phyloP scores from a whole-genome alignment of 2,797 vertebrate species.

The Scyliorhinus canicula region DNA sequence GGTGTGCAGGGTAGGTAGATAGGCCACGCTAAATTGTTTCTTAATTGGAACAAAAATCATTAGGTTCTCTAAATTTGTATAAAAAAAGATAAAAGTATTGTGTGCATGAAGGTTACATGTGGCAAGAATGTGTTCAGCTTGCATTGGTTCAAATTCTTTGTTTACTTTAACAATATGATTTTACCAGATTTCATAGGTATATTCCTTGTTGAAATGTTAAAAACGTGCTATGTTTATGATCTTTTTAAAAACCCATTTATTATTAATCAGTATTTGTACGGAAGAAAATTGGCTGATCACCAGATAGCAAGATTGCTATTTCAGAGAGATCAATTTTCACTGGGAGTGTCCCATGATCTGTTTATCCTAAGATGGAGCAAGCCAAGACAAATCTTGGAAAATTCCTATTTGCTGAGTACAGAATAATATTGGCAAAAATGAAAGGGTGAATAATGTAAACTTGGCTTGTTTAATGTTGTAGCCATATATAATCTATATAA shows the following conservation, averaged over 20 bases:
- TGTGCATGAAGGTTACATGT: background rate
- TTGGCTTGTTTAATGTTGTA: background rate
- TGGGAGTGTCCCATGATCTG: background rate
- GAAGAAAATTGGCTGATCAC: background rate
- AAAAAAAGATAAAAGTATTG: too few species aligned
- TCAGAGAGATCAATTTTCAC: background rate
- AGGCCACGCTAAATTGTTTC: too few species aligned
- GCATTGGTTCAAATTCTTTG: background rate
- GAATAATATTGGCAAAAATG: background rate
- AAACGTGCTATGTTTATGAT: background rate
- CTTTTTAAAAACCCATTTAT: constrained; percentile 1
- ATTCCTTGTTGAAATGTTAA: background rate
- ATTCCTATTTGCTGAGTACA: background rate
- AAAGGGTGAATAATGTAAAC: background rate
- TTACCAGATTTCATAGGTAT: background rate
- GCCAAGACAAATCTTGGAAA: background rate
- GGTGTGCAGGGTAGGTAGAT: too few species aligned
- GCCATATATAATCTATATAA: background rate
- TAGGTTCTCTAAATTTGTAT: too few species aligned
- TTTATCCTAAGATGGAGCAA: background rate
- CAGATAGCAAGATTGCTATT: background rate
- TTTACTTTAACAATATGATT: background rate
- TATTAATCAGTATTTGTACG: background rate
- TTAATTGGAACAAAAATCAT: too few species aligned
- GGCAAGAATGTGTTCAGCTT: background rate